A percentile compares a stretch with the other conserved stretches of the same genome.
phyloP scores from a whole-genome alignment of 64 coral and sea anemone genomes.

The Dendrophyllia cribrosa region DNA sequence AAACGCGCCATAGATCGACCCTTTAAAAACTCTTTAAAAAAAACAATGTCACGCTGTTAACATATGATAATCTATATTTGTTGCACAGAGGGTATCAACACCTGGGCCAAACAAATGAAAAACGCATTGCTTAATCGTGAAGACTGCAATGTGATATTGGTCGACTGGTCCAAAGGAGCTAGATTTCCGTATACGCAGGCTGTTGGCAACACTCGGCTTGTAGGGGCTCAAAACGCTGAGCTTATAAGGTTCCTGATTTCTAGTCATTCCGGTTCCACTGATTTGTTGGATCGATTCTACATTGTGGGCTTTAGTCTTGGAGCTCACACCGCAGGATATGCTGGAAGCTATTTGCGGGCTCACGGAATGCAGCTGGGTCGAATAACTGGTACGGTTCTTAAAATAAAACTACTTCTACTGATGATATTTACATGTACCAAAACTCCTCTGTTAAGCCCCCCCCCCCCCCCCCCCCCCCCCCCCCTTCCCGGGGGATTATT shows the following conservation, averaged over 20 bases:
- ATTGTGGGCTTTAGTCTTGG: constrained; percentile 62
- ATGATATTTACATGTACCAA: too few species aligned
- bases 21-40: too few species aligned
- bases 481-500: too few species aligned
- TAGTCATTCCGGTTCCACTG: too few species aligned
- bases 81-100: constrained; percentile 3
- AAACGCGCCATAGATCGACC: too few species aligned
- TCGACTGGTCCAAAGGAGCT: constrained; percentile 71
- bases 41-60: too few species aligned
- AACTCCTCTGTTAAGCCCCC: too few species aligned
- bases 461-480: too few species aligned
- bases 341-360: constrained; percentile 12
- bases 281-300: constrained; percentile 7
- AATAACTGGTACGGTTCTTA: constrained; percentile 53
- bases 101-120: constrained; percentile 48
- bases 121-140: constrained; percentile 31
- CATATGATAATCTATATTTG: background rate
- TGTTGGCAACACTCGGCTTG: constrained; percentile 53
- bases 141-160: constrained; percentile 71
- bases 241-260: constrained; percentile 51
- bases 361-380: constrained; percentile 2
- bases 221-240: constrained; percentile 67
- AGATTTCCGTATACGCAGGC: background rate
- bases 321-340: constrained; percentile 48
- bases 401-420: too few species aligned